phyloP scores from a whole-genome alignment of 2,797 vertebrate species.

The Acrossocheilus wenchowensis region DNA sequence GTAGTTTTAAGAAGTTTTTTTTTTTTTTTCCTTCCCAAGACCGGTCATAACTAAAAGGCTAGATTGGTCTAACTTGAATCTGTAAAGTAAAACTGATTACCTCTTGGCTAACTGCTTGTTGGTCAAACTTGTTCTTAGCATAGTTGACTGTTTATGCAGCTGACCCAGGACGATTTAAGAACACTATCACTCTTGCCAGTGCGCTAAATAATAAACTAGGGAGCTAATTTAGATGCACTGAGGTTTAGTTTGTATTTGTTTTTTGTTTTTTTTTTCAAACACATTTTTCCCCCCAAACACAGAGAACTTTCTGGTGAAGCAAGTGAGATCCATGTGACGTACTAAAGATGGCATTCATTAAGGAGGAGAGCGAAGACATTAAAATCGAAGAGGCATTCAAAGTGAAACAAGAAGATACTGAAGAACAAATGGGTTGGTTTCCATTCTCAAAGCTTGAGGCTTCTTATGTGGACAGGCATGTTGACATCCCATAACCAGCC shows the following conservation, averaged over 20 bases:
- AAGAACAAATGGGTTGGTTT: background rate
- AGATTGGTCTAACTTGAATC: background rate
- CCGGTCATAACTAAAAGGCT: background rate
- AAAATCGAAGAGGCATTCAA: background rate
- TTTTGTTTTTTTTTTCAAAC: background rate
- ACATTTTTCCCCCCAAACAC: background rate
- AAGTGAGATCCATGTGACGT: background rate
- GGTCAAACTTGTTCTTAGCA: background rate
- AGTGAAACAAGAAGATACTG: background rate
- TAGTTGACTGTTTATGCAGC: background rate
- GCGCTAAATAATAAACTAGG: background rate
- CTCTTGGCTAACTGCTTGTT: background rate
- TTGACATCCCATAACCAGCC: background rate
- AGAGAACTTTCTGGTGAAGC: background rate
- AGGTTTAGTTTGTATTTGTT: background rate
- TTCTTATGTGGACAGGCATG: background rate
- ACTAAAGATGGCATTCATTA: background rate
- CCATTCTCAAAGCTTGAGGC: background rate
- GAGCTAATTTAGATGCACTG: background rate
- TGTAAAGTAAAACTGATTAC: background rate
- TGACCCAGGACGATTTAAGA: too few species aligned
- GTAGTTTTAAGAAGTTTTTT: background rate
- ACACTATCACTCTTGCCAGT: background rate
- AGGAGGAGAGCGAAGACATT: background rate
- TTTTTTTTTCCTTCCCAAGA: background rate